phyloP scores from a whole-genome alignment of 2,797 vertebrate genomes.

The Poecilia velifera region DNA sequence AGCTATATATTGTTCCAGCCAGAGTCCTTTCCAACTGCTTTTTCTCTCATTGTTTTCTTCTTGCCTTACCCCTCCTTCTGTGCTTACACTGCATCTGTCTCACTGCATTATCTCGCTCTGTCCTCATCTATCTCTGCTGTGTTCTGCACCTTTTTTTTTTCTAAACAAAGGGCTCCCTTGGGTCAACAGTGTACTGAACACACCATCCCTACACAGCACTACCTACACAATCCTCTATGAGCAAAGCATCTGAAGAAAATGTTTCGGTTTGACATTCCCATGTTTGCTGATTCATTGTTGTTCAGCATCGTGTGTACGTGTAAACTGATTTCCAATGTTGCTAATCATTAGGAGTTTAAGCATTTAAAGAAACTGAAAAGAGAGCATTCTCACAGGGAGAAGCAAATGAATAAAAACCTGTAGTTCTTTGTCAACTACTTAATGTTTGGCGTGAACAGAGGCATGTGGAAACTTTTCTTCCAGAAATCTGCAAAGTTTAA shows the following conservation, averaged over 20 bases:
- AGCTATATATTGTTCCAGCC: not conserved
- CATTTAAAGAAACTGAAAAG: not conserved
- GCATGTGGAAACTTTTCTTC: not conserved
- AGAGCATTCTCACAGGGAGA: not conserved
- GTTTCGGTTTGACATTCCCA: not conserved
- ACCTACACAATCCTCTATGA: not conserved
- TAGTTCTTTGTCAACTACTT: not conserved
- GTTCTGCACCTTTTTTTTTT: constrained; percentile 18
- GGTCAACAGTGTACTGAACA: constrained; percentile 10
- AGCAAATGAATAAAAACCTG: no score
- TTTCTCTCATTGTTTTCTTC: constrained; percentile 4
- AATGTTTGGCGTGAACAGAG: not conserved
- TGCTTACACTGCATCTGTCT: constrained; percentile 34
- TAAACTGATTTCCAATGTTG: not conserved
- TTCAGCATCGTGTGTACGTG: not conserved
- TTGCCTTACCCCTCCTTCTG: not conserved
- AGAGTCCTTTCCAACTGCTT: not conserved
- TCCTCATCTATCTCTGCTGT: constrained; percentile 27
- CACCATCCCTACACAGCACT: not conserved
- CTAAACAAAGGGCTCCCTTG: constrained; percentile 18
- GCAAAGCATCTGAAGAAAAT: not conserved
- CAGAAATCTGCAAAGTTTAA: not conserved
- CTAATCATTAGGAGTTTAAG: not conserved
- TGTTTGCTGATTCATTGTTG: not conserved
- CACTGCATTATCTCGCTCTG: constrained; percentile 20